These are phyloP conservation scores for Cybosia mesomella DNA, from an alignment of 2,888 invertebrate species.

Conservation along the genomic window DNA sequence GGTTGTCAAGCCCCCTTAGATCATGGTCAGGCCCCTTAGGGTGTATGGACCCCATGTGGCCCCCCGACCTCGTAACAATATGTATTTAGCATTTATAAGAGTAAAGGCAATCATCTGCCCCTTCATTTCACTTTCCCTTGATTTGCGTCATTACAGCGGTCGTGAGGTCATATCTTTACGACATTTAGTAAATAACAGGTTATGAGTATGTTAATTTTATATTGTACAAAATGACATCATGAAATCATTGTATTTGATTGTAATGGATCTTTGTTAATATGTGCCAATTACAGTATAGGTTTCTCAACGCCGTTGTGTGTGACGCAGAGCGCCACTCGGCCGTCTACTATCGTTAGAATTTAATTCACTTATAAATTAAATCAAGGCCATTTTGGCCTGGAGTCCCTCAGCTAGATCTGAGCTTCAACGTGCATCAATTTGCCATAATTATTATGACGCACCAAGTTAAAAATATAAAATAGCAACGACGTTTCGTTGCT, in stretches of 20 bases:
- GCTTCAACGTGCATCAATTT: conserved; percentile 22
- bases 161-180: conserved; percentile 19
- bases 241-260: conserved; percentile 40
- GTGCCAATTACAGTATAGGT: conserved; percentile 34
- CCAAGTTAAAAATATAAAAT: conserved; percentile 20
- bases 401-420: conserved; percentile 26
- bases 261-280: conserved; percentile 51
- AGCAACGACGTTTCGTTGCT: neutral
- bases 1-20: neutral
- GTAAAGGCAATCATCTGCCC: conserved; percentile 9
- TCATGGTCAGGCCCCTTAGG: neutral
- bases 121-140: conserved; percentile 20
- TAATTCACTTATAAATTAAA: conserved; percentile 59
- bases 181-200: conserved; percentile 22
- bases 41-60: too few species aligned
- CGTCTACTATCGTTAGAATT: conserved; percentile 50
- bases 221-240: conserved; percentile 54
- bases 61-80: neutral
- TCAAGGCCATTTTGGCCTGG: conserved; percentile 52
- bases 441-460: conserved; percentile 26
- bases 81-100: neutral
- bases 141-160: conserved; percentile 21
- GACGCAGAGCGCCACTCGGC: conserved; percentile 46
- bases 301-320: conserved; percentile 32
- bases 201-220: conserved; percentile 31